A percentile compares a stretch with the other conserved stretches of the same genome.
Conservation (phyloP, 1,140 invertebrate genomes). For the Drosophila santomea region DNA sequence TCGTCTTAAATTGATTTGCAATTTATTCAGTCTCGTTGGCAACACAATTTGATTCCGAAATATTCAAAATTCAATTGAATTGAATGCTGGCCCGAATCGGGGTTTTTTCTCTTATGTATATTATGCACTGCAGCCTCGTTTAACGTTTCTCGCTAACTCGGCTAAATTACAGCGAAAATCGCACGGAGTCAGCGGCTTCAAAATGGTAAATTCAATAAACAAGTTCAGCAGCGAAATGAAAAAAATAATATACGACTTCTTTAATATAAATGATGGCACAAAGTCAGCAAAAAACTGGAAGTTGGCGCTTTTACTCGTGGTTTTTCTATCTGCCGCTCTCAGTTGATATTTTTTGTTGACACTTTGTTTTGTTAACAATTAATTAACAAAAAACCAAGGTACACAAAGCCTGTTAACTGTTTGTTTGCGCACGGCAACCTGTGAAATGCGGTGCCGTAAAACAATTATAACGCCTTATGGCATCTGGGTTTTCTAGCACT, state of each 20-base stretch:
- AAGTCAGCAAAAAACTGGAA: slow-evolving; percentile 54
- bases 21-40: slow-evolving; percentile 28
- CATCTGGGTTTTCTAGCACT: slow-evolving; percentile 21
- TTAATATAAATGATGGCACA: slow-evolving; percentile 28
- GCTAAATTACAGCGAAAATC: slow-evolving; percentile 66
- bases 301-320: slow-evolving; percentile 41
- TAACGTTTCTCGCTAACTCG: slow-evolving; percentile 59
- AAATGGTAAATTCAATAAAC: slow-evolving; percentile 37
- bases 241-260: slow-evolving; percentile 41
- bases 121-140: slow-evolving; percentile 20
- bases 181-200: slow-evolving; percentile 64
- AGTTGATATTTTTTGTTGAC: slow-evolving; percentile 46
- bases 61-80: slow-evolving; percentile 60
- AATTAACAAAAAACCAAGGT: slow-evolving; percentile 65
- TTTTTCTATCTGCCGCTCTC: slow-evolving; percentile 1
- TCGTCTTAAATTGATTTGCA: not conserved
- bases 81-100: slow-evolving; percentile 45
- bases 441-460: slow-evolving; percentile 57
- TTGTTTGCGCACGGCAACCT: slow-evolving; percentile 46
- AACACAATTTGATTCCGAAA: slow-evolving; percentile 26
- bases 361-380: slow-evolving; percentile 73
- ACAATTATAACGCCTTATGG: slow-evolving; percentile 53
- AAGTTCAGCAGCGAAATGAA: slow-evolving; percentile 24
- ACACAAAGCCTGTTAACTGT: slow-evolving; percentile 44
- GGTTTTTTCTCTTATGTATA: slow-evolving; percentile 19